Conservation (phyloP, 2,888 invertebrate genomes). For the Drosophila kambysellisi region DNA sequence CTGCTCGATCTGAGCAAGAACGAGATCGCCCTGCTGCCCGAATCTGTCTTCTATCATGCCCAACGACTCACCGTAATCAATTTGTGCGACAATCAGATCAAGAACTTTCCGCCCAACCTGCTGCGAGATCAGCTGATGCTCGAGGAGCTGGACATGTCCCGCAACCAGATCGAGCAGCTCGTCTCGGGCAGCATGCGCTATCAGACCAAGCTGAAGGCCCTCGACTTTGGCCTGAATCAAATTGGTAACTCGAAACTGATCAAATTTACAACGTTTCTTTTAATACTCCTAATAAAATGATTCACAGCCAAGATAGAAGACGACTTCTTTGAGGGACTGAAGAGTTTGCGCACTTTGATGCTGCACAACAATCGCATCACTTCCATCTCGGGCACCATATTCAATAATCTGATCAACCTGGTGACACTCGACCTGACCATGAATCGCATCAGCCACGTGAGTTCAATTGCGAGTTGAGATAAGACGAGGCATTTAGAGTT, state of each 20-base stretch:
- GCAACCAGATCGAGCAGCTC: slow-evolving; percentile 87
- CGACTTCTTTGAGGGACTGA: slow-evolving; percentile 80
- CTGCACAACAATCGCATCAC: slow-evolving; percentile 86
- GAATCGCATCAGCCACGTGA: slow-evolving; percentile 82
- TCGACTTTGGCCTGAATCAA: slow-evolving; percentile 88
- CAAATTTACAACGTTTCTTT: background rate
- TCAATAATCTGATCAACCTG: slow-evolving; percentile 77
- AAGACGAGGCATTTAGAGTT: background rate
- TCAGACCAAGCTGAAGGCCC: slow-evolving; percentile 86
- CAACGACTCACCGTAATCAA: slow-evolving; percentile 83
- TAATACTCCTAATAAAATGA: no score
- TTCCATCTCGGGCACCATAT: slow-evolving; percentile 82
- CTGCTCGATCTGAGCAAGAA: slow-evolving; percentile 88
- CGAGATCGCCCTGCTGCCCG: slow-evolving; percentile 86
- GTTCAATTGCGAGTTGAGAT: background rate
- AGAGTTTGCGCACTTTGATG: slow-evolving; percentile 83
- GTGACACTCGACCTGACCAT: slow-evolving; percentile 82
- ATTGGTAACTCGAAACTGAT: slow-evolving; percentile 79
- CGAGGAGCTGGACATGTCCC: slow-evolving; percentile 89
- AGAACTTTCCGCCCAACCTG: slow-evolving; percentile 85
- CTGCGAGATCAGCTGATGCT: slow-evolving; percentile 86
- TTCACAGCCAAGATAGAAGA: slow-evolving; percentile 78
- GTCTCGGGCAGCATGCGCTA: slow-evolving; percentile 86
- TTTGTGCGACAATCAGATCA: slow-evolving; percentile 85
- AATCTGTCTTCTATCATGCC: slow-evolving; percentile 86